Conservation (phyloP, 2,113 vertebrate genomes). For the Cercopithecus mona region DNA sequence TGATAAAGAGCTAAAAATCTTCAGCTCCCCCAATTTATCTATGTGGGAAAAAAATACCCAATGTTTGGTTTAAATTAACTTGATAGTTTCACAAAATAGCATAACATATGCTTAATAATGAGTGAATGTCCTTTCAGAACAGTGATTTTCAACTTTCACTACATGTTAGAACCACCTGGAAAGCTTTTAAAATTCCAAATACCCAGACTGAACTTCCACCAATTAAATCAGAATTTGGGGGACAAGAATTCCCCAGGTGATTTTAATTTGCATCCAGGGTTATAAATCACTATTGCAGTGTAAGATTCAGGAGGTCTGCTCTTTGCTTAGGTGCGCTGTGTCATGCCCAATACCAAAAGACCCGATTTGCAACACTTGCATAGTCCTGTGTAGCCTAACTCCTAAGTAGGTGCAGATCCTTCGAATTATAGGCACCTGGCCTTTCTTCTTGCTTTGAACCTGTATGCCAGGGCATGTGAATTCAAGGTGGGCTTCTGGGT, state of each 20-base stretch:
- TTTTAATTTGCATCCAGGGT: neutral
- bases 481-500: neutral
- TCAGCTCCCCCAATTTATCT: neutral
- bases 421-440: neutral
- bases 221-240: neutral
- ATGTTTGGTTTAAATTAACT: slow-evolving; percentile 7
- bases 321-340: neutral
- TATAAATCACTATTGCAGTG: neutral
- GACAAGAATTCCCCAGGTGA: neutral
- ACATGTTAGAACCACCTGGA: neutral
- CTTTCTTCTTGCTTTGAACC: slow-evolving; percentile 28
- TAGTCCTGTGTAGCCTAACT: neutral
- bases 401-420: neutral
- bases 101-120: neutral
- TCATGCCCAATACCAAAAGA: neutral
- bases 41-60: neutral
- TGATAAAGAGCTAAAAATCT: neutral
- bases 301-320: slow-evolving; percentile 1
- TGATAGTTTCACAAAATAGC: slow-evolving; percentile 10
- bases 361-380: neutral
- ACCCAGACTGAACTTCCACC: neutral
- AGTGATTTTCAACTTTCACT: neutral
- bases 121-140: neutral
- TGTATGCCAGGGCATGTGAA: slow-evolving; percentile 1
- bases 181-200: neutral